Percentiles rank a stretch among this genome's conserved stretches.
Evolutionary conservation across 1,140 invertebrate genomes (phyloP).

Genomic region (Papilio polyxenes): DNA sequence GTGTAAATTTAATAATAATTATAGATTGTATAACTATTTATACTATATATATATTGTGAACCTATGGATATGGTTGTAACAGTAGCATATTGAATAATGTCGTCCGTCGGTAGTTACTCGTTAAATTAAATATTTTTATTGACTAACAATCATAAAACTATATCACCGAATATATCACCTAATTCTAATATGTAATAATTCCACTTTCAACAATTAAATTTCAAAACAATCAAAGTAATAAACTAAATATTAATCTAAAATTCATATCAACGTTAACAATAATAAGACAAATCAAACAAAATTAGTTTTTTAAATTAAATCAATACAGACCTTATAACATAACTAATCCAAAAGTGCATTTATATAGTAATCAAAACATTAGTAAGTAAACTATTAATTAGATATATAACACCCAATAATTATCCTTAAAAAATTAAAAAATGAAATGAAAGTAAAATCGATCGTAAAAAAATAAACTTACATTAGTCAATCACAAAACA

Average conservation of each 20-base stretch:
- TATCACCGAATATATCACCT: not conserved
- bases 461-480: slow-evolving; percentile 16
- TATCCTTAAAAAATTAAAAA: not conserved
- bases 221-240: no score
- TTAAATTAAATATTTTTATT: not conserved
- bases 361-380: not conserved
- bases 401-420: not conserved
- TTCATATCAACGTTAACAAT: not conserved
- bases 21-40: not conserved
- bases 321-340: not conserved
- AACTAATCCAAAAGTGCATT: not conserved
- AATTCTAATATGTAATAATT: no score
- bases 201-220: no score
- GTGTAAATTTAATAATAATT: not conserved
- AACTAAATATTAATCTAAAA: no score
- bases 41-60: not conserved
- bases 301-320: no score
- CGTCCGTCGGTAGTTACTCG: not conserved
- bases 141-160: not conserved
- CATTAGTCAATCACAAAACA: slow-evolving; percentile 24
- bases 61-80: not conserved
- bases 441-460: not conserved
- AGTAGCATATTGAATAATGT: not conserved
- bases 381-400: not conserved
- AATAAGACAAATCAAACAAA: not conserved